These are phyloP conservation scores for Pseudomyrmex pallidus DNA, from an alignment of 1,140 invertebrate genomes.

Conservation along the genomic window DNA sequence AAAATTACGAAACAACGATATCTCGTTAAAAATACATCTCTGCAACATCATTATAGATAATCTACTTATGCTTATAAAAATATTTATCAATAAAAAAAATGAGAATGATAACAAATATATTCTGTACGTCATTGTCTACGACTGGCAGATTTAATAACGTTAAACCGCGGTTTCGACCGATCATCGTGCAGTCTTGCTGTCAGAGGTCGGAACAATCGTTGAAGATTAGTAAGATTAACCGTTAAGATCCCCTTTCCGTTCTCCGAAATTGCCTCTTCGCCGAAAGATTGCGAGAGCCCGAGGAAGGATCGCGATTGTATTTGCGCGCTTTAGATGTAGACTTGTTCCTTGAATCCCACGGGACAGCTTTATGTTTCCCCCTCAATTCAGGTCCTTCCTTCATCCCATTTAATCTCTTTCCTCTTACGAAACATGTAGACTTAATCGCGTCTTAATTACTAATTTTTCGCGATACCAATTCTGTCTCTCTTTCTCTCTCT, in stretches of 20 bases:
- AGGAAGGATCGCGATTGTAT: slow-evolving; percentile 59
- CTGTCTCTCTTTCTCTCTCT: no score
- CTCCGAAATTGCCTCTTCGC: slow-evolving; percentile 29
- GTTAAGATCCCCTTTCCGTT: slow-evolving; percentile 65
- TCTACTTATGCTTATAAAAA: background rate
- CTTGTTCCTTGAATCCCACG: slow-evolving; percentile 23
- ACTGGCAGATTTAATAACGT: slow-evolving; percentile 66
- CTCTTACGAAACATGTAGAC: background rate
- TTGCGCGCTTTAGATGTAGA: background rate
- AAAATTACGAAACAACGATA: no score
- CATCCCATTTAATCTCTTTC: background rate
- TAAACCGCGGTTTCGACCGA: slow-evolving; percentile 65
- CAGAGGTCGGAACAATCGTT: slow-evolving; percentile 62
- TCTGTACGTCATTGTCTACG: slow-evolving; percentile 45
- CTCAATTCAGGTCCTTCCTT: slow-evolving; percentile 1
- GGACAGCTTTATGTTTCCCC: slow-evolving; percentile 33
- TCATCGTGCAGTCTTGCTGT: slow-evolving; percentile 10
- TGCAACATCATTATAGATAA: background rate
- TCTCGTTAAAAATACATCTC: no score
- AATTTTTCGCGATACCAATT: no score
- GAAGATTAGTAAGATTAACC: slow-evolving; percentile 77
- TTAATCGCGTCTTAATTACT: slow-evolving; percentile 25
- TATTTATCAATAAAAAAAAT: background rate
- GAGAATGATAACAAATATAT: background rate
- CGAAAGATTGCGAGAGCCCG: slow-evolving; percentile 15